Evolutionary conservation across 2,113 vertebrate species (phyloP).

Genomic region (Zosterops hypoxanthus): DNA sequence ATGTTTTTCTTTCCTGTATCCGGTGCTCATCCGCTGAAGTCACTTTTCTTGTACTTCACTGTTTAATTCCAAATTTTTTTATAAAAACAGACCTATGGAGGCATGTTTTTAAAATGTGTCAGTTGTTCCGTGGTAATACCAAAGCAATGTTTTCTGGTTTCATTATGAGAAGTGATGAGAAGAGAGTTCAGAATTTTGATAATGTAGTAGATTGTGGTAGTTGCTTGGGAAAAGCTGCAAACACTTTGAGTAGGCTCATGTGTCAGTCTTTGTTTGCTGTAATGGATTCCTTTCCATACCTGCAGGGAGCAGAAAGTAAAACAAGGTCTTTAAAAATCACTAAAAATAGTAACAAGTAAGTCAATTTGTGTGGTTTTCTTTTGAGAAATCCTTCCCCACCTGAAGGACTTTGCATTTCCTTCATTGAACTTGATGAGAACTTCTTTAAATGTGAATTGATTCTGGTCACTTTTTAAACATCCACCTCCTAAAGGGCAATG

Average conservation of each 20-base stretch:
- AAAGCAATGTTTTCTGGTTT: not conserved
- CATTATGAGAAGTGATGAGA: not conserved
- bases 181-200: not conserved
- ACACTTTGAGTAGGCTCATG: not conserved
- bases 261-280: not conserved
- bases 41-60: not conserved
- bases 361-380: not conserved
- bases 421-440: not conserved
- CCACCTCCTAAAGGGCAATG: not conserved
- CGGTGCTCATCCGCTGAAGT: not conserved
- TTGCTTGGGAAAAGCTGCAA: not conserved
- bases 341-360: not conserved
- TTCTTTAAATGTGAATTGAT: not conserved
- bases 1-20: slow-evolving; percentile 3
- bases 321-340: not conserved
- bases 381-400: not conserved
- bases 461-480: not conserved
- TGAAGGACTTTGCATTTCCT: not conserved
- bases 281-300: not conserved
- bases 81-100: fast-evolving
- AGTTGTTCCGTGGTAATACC: not conserved
- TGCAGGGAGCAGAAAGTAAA: not conserved
- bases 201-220: not conserved
- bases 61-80: not conserved
- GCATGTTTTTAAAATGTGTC: not conserved